These are phyloP conservation scores for Linnaemya vulpina DNA, from an alignment of 2,888 invertebrate genomes.

Conservation along the genomic window DNA sequence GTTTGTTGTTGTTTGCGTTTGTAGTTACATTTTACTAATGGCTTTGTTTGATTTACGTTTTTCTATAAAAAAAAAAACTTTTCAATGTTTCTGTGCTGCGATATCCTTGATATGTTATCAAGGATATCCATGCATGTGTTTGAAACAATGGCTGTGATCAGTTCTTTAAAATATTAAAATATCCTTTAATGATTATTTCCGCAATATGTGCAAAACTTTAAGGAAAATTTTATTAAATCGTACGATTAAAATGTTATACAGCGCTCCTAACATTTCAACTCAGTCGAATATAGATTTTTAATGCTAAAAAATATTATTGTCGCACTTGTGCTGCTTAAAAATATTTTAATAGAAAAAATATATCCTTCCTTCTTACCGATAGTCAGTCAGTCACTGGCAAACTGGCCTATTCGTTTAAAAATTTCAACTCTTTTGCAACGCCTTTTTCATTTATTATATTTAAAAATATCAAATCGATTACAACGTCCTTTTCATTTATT, in stretches of 20 bases:
- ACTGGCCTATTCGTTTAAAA: too few species aligned
- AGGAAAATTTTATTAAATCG: background rate
- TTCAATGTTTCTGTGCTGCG: conserved; percentile 43
- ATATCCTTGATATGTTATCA: conserved; percentile 56
- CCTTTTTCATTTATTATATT: too few species aligned
- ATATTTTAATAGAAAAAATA: background rate
- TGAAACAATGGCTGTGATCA: background rate
- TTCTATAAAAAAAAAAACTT: background rate
- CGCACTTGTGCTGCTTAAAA: background rate
- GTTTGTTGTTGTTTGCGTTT: background rate
- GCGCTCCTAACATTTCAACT: too few species aligned
- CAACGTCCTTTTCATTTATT: background rate
- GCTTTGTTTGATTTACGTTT: conserved; percentile 58
- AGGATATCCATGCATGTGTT: conserved; percentile 11
- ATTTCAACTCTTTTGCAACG: too few species aligned
- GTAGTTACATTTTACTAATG: conserved; percentile 47
- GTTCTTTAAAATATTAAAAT: background rate
- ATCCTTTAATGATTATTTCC: conserved; percentile 15
- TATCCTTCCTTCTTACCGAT: background rate
- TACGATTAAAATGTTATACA: too few species aligned
- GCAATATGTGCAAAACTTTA: background rate
- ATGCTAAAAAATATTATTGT: background rate
- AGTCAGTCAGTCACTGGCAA: too few species aligned
- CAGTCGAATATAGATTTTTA: too few species aligned
- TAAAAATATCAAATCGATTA: background rate